Conservation (phyloP, 92 coral and sea anemone species). For the Bergia puertoricense region DNA sequence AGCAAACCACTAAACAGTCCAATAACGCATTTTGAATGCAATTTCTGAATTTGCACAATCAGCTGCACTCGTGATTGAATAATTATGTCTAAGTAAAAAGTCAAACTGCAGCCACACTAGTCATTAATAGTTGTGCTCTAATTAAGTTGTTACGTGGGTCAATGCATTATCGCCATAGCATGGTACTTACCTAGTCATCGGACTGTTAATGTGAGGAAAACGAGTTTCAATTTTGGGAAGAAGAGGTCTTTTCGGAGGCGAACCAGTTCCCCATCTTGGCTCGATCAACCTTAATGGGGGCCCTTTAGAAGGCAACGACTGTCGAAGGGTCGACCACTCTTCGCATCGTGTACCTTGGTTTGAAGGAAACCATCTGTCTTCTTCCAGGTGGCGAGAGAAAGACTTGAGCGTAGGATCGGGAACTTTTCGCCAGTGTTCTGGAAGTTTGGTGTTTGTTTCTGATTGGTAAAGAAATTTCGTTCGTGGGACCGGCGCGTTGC, state of each 20-base stretch:
- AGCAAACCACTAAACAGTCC: too few relatives aligned
- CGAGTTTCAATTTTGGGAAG: constrained; percentile 54
- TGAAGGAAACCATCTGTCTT: constrained; percentile 79
- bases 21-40: too few relatives aligned
- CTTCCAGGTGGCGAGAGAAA: constrained; percentile 88
- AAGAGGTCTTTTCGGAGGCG: constrained; percentile 47
- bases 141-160: too few relatives aligned
- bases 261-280: constrained; percentile 95
- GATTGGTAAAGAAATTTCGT: constrained; percentile 78
- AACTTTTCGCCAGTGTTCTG: constrained; percentile 80
- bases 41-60: neutral
- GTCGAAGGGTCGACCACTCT: constrained; percentile 97
- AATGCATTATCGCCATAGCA: too few relatives aligned
- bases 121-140: neutral
- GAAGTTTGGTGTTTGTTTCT: constrained; percentile 43
- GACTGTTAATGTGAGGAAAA: constrained; percentile 96
- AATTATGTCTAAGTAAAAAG: neutral
- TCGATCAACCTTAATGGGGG: constrained; percentile 60
- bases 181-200: constrained; percentile 88
- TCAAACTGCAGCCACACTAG: neutral
- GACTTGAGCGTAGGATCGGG: constrained; percentile 82
- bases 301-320: constrained; percentile 88
- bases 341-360: constrained; percentile 92
- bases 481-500: constrained; percentile 93
- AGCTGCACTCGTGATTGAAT: neutral